Evolutionary conservation across 2,888 invertebrate species (phyloP).

Genomic region (Halocaridina rubra): DNA sequence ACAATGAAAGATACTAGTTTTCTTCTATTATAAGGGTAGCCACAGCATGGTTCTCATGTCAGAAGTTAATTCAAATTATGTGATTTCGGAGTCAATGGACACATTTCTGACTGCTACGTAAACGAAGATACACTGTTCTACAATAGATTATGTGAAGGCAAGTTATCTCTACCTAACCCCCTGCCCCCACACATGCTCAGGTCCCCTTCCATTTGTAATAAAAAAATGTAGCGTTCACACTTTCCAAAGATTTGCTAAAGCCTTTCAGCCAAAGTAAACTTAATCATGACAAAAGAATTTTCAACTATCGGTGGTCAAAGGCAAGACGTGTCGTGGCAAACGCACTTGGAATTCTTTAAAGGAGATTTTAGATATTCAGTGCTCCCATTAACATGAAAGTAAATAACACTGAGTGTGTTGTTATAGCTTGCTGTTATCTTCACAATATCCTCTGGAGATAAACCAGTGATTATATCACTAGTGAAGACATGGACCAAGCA

Average conservation of each 20-base stretch:
- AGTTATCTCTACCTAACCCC: not conserved
- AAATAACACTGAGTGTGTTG: not conserved
- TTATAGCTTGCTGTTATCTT: not conserved
- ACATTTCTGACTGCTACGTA: conserved; percentile 7
- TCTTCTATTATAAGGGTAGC: not conserved
- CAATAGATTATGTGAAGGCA: not conserved
- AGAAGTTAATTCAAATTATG: not conserved
- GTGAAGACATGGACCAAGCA: not conserved
- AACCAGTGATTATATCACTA: too few relatives aligned
- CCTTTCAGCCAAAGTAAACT: not conserved
- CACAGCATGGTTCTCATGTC: conserved; percentile 6
- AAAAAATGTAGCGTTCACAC: not conserved
- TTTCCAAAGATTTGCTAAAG: not conserved
- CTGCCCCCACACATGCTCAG: too few relatives aligned
- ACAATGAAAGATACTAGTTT: too few relatives aligned
- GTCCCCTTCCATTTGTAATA: not conserved
- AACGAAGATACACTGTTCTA: not conserved
- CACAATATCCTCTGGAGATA: not conserved
- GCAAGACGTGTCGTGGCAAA: not conserved
- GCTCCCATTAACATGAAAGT: not conserved
- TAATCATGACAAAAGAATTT: not conserved
- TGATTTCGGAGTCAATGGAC: conserved; percentile 18
- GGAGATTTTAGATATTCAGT: not conserved
- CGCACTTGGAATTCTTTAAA: not conserved
- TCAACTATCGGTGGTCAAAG: not conserved